These are phyloP conservation scores for Epinephelus lanceolatus DNA, from an alignment of 2,113 vertebrate genomes.

Conservation along the genomic window DNA sequence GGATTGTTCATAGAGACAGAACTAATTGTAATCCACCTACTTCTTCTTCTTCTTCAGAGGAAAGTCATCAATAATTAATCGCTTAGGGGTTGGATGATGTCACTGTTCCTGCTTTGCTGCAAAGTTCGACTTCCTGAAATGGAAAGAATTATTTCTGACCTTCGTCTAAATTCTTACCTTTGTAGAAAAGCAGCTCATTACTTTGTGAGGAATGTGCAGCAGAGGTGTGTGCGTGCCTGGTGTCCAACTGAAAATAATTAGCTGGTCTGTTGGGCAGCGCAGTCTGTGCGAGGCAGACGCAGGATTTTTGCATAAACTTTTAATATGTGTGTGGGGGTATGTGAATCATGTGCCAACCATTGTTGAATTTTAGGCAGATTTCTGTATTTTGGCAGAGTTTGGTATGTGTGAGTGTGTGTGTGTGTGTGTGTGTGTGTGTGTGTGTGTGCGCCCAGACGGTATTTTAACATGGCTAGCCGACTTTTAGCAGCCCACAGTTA, in stretches of 20 bases:
- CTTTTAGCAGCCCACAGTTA: constrained; percentile 85
- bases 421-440: constrained; percentile 34
- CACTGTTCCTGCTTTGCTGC: constrained; percentile 27
- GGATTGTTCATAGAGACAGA: not conserved
- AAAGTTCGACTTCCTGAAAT: constrained; percentile 48
- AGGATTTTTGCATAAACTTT: constrained; percentile 53
- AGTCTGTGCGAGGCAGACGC: constrained; percentile 40
- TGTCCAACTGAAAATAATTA: constrained; percentile 75
- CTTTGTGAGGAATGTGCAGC: constrained; percentile 65
- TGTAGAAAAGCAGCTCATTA: constrained; percentile 70
- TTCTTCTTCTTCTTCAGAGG: constrained; percentile 17
- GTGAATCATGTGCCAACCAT: constrained; percentile 34
- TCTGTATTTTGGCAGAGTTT: constrained; percentile 43
- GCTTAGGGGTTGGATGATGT: constrained; percentile 22
- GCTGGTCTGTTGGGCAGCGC: constrained; percentile 65
- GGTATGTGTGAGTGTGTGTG: constrained; percentile 13
- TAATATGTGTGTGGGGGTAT: constrained; percentile 35
- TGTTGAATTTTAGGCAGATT: constrained; percentile 35
- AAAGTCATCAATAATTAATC: constrained; percentile 32
- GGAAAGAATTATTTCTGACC: constrained; percentile 53
- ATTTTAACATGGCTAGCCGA: constrained; percentile 80
- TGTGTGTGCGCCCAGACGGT: constrained; percentile 59
- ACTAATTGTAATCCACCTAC: constrained; percentile 16
- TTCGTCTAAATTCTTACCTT: constrained; percentile 61
- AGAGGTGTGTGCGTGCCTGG: constrained; percentile 60